These are phyloP conservation scores for Alcedo atthis DNA, from an alignment of 2,797 vertebrate genomes.

Conservation along the genomic window DNA sequence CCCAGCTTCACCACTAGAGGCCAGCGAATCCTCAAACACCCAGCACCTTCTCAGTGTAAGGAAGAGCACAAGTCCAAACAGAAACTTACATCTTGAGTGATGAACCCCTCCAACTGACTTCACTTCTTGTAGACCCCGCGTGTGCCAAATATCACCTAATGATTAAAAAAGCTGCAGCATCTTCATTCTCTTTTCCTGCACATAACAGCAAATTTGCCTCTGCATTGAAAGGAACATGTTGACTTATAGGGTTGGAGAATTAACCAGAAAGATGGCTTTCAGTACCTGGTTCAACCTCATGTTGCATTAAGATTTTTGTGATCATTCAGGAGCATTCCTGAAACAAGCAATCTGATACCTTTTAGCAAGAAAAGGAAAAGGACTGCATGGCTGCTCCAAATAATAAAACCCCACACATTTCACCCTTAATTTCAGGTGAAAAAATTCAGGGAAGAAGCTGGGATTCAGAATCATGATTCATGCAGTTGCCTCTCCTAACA, in stretches of 20 bases:
- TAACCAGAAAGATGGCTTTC: background rate
- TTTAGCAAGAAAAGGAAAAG: background rate
- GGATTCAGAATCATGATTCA: background rate
- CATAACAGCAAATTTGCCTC: background rate
- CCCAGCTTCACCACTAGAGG: slow-evolving; percentile 75
- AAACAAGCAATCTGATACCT: background rate
- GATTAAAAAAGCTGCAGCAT: background rate
- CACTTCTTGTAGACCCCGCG: background rate
- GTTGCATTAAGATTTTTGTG: background rate
- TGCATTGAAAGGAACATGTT: fast-evolving
- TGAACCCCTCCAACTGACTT: fast-evolving
- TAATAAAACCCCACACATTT: background rate
- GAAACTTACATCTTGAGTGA: background rate
- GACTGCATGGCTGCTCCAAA: background rate
- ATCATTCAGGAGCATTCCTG: background rate
- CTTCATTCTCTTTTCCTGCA: background rate
- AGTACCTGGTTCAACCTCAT: background rate
- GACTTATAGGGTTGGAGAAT: background rate
- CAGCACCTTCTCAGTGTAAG: background rate
- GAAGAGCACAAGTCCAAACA: background rate
- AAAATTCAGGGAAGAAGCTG: background rate
- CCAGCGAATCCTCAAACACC: slow-evolving; percentile 69
- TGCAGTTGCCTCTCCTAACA: background rate
- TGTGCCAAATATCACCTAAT: background rate
- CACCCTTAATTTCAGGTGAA: background rate